Conservation (phyloP, 2,113 vertebrate genomes). For the Pundamilia nyererei region DNA sequence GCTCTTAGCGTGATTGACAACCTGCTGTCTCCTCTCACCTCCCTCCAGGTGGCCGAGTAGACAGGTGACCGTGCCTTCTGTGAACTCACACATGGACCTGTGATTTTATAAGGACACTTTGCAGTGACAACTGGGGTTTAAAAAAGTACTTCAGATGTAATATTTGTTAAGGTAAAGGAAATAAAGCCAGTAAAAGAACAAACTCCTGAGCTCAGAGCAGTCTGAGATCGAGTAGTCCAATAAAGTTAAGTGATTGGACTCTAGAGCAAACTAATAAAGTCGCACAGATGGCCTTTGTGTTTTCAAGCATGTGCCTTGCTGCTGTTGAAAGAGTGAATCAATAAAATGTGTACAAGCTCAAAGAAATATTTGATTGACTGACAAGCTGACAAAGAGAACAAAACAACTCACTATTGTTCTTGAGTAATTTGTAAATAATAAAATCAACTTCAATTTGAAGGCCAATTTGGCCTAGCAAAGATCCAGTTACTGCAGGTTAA, state of each 20-base stretch:
- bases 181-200: neutral
- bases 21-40: conserved; percentile 27
- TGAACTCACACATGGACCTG: neutral
- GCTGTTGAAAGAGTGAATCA: conserved; percentile 5
- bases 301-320: neutral
- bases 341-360: neutral
- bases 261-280: conserved; percentile 34
- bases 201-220: neutral
- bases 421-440: neutral
- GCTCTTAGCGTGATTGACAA: conserved; percentile 36
- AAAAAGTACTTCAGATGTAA: neutral
- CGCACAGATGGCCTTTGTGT: conserved; percentile 19
- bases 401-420: neutral
- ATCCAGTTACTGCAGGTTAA: neutral
- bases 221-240: neutral
- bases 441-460: neutral
- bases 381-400: neutral
- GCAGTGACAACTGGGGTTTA: neutral
- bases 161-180: neutral
- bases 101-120: conserved; percentile 28
- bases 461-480: neutral
- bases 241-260: conserved; percentile 8
- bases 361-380: conserved; percentile 1
- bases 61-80: conserved; percentile 28
- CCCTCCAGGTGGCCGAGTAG: conserved; percentile 16